Conservation (phyloP, 2,113 vertebrate species). For the Protobothrops mucrosquamatus region DNA sequence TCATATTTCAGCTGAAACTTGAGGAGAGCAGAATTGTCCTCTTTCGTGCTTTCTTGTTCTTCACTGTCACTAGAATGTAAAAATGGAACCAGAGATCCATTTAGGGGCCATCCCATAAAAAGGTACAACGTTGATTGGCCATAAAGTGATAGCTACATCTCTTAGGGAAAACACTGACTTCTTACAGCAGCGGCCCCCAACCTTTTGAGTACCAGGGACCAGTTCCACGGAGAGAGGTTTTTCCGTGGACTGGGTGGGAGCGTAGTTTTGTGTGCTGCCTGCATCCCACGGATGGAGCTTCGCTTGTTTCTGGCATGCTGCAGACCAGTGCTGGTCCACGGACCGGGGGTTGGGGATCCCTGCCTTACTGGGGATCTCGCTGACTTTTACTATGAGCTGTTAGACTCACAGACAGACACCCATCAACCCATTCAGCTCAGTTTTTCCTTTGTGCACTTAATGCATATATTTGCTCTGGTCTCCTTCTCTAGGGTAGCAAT, state of each 20-base stretch:
- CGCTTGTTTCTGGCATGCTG: no score
- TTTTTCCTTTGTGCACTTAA: not conserved
- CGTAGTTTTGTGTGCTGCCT: no score
- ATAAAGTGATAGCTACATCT: not conserved
- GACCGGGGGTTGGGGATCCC: no score
- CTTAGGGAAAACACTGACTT: not conserved
- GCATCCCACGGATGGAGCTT: no score
- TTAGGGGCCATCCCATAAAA: not conserved
- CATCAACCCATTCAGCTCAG: not conserved
- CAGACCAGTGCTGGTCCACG: no score
- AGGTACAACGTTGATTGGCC: not conserved
- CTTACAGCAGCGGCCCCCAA: not conserved
- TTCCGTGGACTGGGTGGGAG: no score
- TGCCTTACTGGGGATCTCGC: no score
- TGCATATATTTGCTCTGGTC: not conserved
- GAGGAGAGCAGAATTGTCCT: slow-evolving; percentile 81
- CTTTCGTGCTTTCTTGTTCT: slow-evolving; percentile 73
- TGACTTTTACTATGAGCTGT: not conserved
- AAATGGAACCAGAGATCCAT: not conserved
- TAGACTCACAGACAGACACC: not conserved
- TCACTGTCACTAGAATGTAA: slow-evolving; percentile 79
- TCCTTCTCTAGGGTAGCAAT: not conserved
- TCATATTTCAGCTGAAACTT: slow-evolving; percentile 83
- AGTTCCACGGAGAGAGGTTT: no score
- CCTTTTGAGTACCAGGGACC: no score